A percentile compares a stretch with the other conserved stretches of the same genome.
These are phyloP conservation scores for Morone saxatilis DNA, from an alignment of 2,113 vertebrate genomes.

Conservation along the genomic window DNA sequence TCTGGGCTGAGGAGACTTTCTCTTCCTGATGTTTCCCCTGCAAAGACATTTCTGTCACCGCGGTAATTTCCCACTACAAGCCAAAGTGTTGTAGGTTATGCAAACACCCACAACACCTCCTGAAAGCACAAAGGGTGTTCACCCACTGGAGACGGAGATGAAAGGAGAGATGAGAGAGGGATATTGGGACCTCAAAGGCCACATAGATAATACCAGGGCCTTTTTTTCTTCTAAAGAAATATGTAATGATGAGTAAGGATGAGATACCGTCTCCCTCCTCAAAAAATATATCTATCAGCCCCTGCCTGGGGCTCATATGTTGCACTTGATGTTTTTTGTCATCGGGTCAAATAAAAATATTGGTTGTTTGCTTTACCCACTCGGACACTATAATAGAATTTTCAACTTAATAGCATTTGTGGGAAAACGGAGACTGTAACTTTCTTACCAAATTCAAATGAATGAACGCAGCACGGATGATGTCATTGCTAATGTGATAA, in stretches of 20 bases:
- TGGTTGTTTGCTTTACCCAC: conserved; percentile 41
- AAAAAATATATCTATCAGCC: conserved; percentile 53
- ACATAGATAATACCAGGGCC: conserved; percentile 55
- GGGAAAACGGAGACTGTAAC: conserved; percentile 48
- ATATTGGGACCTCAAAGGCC: conserved; percentile 57
- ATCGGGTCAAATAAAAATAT: conserved; percentile 60
- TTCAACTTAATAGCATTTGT: conserved; percentile 67
- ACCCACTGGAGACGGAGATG: conserved; percentile 43
- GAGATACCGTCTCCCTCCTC: conserved; percentile 37
- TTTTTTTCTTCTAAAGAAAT: conserved; percentile 25
- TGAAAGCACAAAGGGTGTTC: conserved; percentile 50
- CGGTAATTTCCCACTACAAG: conserved; percentile 78
- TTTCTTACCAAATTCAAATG: conserved; percentile 53
- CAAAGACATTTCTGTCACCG: conserved; percentile 56
- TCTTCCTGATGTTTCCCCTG: conserved; percentile 50
- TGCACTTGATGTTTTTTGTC: conserved; percentile 53
- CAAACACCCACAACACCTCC: conserved; percentile 61
- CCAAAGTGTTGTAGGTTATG: conserved; percentile 22
- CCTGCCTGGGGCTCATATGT: conserved; percentile 14
- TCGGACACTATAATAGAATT: conserved; percentile 57
- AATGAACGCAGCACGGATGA: conserved; percentile 56
- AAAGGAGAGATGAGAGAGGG: conserved; percentile 43
- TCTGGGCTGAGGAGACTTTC: conserved; percentile 47
- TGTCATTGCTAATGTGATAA: conserved; percentile 65
- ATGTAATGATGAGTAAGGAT: conserved; percentile 46